phyloP scores from a whole-genome alignment of 2,888 invertebrate species.

The Chydorus sphaericus region DNA sequence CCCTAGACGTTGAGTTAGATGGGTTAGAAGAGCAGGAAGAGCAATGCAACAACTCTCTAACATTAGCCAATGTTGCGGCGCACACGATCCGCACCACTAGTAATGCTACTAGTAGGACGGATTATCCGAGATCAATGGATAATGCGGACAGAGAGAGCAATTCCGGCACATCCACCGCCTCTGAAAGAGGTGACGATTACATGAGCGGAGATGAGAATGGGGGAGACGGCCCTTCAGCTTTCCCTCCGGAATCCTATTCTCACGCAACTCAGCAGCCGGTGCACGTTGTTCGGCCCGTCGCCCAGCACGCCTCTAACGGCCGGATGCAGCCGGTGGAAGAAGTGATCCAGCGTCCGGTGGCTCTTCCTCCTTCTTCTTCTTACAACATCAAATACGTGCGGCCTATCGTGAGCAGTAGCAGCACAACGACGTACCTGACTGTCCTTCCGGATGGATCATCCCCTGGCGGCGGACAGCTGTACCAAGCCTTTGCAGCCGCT shows the following conservation, averaged over 20 bases:
- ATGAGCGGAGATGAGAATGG: neutral
- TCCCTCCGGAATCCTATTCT: neutral
- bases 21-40: neutral
- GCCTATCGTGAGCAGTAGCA: neutral
- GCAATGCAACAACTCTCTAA: neutral
- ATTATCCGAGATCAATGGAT: too few relatives aligned
- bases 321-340: neutral
- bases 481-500: too few relatives aligned
- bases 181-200: conserved; percentile 6
- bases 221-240: neutral
- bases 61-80: conserved; percentile 3
- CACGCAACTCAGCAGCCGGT: neutral
- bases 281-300: too few relatives aligned
- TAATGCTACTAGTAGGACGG: neutral
- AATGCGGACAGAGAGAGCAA: conserved; percentile 10
- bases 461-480: too few relatives aligned
- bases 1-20: conserved; percentile 6
- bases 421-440: neutral
- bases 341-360: neutral
- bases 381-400: neutral
- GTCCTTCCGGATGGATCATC: too few relatives aligned
- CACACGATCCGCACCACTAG: neutral
- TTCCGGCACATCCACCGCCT: conserved; percentile 12
- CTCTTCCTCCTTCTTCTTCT: neutral
- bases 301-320: too few relatives aligned